Evolutionary conservation across 2,888 invertebrate species (phyloP), one percentile per base, ranked within the genome.

Genomic region (Folsomia manolachei): DNA sequence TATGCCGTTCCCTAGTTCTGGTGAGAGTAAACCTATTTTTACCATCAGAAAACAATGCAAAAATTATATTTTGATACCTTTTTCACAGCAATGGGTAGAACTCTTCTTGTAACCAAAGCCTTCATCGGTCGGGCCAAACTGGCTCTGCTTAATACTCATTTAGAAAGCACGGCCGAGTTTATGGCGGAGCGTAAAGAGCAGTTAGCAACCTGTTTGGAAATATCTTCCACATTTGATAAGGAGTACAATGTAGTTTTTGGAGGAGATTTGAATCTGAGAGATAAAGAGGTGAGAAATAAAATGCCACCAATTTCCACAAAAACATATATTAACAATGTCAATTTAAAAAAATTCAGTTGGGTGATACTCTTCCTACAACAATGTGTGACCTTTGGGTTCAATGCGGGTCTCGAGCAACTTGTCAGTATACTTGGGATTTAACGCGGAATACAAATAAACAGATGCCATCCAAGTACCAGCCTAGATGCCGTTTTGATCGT

Each of bases 191-290:
- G 88, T 56, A 82, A 83, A 61, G 81, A 80, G 1, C 88, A 88
- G 78, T 81, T 87, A 52, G 81, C 81, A 69, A 78, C 71, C 1
- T 82, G 82, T 2, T 84, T 87, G 69, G 78, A 83, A 23, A 64
- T 78, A 1, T 69, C 75, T 2, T 72, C 63, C 14, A 70, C 77
- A 2, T 73, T 78, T 19, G 78, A 81, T n/a, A 69, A 78, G 18
- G 79, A 82, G n/a, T 78, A 81, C 39, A 82, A 84, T 56, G 85
- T 86, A 0, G 83, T 89, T 62, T 87, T 88, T 82, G 88, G 86
- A 27, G 89, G 89, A 1, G 88, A 89, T 82, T 81, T 89, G 27
- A 89, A 89, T 81, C 80, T 88, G 0, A 82, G 88, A 56, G 88
- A 89, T 79, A 84, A 84, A 76, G 88, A 89, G 83, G 87, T 87